These are phyloP conservation scores for Apteryx mantelli DNA, from an alignment of 2,113 vertebrate species.

Conservation along the genomic window DNA sequence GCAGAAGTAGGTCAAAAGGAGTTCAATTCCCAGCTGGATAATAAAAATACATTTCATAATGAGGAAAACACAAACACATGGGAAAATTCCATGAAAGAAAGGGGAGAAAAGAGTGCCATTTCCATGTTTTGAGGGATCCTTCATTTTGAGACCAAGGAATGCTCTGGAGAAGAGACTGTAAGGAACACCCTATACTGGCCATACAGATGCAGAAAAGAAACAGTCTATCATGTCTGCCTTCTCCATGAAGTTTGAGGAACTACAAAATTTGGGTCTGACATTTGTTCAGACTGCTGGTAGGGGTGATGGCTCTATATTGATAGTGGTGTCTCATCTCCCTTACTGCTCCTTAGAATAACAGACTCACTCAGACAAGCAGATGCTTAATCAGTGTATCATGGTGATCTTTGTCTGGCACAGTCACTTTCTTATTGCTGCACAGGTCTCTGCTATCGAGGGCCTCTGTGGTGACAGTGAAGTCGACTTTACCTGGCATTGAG, in stretches of 20 bases:
- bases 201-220: too few species aligned
- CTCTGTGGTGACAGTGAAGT: slow-evolving; percentile 26
- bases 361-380: slow-evolving; percentile 52
- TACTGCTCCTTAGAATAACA: neutral
- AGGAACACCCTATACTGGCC: neutral
- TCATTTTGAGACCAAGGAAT: too few species aligned
- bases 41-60: too few species aligned
- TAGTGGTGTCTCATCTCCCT: neutral
- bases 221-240: neutral
- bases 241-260: neutral
- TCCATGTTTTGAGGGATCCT: too few species aligned
- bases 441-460: neutral
- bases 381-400: slow-evolving; percentile 48
- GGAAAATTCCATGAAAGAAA: too few species aligned
- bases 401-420: neutral
- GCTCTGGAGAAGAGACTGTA: neutral
- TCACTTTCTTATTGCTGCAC: neutral
- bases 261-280: neutral
- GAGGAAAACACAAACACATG: too few species aligned
- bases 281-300: neutral
- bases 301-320: neutral
- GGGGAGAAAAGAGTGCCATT: too few species aligned
- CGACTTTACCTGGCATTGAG: neutral
- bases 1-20: too few species aligned
- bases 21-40: too few species aligned